These are phyloP conservation scores for Drosophila colorata DNA, from an alignment of 2,888 invertebrate genomes.

Conservation along the genomic window DNA sequence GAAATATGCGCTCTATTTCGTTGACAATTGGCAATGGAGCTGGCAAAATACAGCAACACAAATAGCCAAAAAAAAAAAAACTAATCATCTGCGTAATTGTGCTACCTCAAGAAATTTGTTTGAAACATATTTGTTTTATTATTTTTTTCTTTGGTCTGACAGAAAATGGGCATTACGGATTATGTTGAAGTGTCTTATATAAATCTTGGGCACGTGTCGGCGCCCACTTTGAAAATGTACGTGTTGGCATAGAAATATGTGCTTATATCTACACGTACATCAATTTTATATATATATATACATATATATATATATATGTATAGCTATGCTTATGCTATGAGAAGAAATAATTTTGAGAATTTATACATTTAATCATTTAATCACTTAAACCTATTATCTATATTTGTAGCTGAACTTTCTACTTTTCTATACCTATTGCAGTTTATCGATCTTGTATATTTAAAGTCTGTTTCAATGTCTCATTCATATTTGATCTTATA, in stretches of 20 bases:
- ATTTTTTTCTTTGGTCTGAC: slow-evolving; percentile 22
- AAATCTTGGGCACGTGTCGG: slow-evolving; percentile 59
- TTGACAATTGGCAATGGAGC: slow-evolving; percentile 67
- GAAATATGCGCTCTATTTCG: slow-evolving; percentile 68
- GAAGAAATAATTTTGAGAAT: too few relatives aligned
- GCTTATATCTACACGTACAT: too few relatives aligned
- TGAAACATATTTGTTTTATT: slow-evolving; percentile 12
- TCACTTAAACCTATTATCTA: too few relatives aligned
- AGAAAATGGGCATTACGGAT: slow-evolving; percentile 40
- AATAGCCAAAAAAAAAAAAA: slow-evolving; percentile 12
- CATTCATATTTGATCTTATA: neutral
- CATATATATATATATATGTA: too few relatives aligned
- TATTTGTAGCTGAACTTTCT: too few relatives aligned
- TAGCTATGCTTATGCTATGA: too few relatives aligned
- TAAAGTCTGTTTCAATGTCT: neutral
- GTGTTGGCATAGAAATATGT: neutral
- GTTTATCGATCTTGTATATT: neutral
- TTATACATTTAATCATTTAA: too few relatives aligned
- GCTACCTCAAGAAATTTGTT: slow-evolving; percentile 34
- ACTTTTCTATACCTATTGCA: too few relatives aligned
- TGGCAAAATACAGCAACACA: neutral
- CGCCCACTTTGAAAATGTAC: slow-evolving; percentile 10
- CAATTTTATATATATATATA: too few relatives aligned
- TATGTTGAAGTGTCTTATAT: slow-evolving; percentile 47
- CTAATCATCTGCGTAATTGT: slow-evolving; percentile 42